Conservation (phyloP, 92 coral and sea anemone species). For the Diadumene lineata region DNA sequence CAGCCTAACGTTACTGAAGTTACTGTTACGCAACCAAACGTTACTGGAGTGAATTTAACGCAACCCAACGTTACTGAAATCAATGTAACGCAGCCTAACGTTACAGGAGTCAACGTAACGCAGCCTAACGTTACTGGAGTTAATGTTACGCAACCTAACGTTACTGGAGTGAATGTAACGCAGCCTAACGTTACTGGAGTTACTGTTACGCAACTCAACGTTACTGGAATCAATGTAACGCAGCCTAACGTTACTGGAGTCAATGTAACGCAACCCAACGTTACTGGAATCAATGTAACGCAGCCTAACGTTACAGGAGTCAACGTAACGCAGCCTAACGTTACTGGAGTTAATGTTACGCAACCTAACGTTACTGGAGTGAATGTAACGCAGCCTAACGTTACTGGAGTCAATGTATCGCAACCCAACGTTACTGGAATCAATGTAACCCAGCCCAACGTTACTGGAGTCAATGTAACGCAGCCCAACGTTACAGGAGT, state of each 20-base stretch:
- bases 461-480: constrained; percentile 18
- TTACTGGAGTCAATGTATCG: background rate
- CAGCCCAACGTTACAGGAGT: background rate
- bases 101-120: background rate
- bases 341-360: constrained; percentile 25
- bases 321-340: background rate
- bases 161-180: background rate
- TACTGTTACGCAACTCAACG: constrained; percentile 5
- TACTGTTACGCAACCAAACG: background rate
- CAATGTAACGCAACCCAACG: constrained; percentile 7
- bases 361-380: constrained; percentile 4
- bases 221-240: constrained; percentile 1
- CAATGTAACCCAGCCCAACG: background rate
- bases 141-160: background rate
- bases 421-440: constrained; percentile 11
- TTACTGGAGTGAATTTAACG: constrained; percentile 12
- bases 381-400: constrained; percentile 6
- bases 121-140: constrained; percentile 20
- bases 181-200: background rate
- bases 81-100: constrained; percentile 11
- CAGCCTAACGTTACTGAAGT: constrained; percentile 4
- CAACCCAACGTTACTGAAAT: background rate
- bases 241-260: background rate
- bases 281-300: constrained; percentile 18
- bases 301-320: constrained; percentile 27